Base-by-base conservation (phyloP, 1,140 invertebrate genomes). In the Chrysomallon squamiferum region DNA sequence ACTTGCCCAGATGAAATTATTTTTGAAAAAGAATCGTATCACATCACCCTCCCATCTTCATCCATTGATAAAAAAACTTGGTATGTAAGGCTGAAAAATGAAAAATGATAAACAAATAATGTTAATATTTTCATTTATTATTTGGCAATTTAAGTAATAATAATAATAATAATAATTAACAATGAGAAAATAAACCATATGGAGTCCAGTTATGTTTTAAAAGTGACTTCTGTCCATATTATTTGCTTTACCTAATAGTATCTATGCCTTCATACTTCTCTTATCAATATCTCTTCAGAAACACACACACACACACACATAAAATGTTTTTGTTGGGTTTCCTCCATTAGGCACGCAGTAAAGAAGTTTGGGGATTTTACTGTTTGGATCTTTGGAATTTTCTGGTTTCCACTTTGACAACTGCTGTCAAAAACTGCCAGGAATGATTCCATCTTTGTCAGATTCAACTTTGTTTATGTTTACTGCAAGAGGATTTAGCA, bases 11-110 rank as follows among this genome's bases (percentile, higher is more conserved):
- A 76, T 11, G 83, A 92, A 29, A 94, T 73, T 20, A 93, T 87
- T 88, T 94, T 94, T 0, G 92, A 93, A 73, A 93, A 90, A 0
- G 92, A 93, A 84, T 94, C 93, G 73, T 93, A 88, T 59, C 93
- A 87, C 5, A 94, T 78, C 0, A 94, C 92, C 65, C 92, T 87
- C 0, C 92, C 92, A 78, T 93, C 91, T 0, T 87, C 88, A 79
- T 94, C 93, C 80, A 93, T 59, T 0, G 92, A 92, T 1, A 93
- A 84, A 71, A n/a, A 93, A 92, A 7, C 90, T 91, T 18, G 88
- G 88, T 0, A 90, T 87, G 54, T 87, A 84, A 62, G 89, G 86
- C 89, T 87, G 57, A 2, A 18, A 38, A 38, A 15, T 38, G 35
- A 38, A 38, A 7, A 38, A 5, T 38, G 35, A 38, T n/a, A n/a